Evolutionary conservation across 1,140 invertebrate species (phyloP).

Genomic region (Coptotermes formosanus): DNA sequence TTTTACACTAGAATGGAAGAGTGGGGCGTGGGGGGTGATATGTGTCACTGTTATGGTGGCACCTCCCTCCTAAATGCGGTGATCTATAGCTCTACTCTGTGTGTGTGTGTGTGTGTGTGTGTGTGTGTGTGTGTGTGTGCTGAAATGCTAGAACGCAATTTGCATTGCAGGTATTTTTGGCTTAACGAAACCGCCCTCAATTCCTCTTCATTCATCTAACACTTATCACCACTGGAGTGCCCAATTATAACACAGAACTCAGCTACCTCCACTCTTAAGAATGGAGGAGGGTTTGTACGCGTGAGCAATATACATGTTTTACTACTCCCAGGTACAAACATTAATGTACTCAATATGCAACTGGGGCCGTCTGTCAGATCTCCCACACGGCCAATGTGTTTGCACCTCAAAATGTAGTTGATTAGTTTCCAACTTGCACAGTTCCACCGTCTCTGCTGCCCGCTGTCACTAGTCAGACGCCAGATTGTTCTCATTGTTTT

Average conservation of each 20-base stretch:
- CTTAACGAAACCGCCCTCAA: background rate
- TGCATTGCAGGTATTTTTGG: background rate
- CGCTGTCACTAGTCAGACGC: background rate
- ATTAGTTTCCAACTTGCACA: conserved; percentile 6
- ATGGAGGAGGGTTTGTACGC: background rate
- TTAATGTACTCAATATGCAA: background rate
- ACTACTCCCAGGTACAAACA: background rate
- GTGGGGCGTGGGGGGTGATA: too few species aligned
- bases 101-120: too few species aligned
- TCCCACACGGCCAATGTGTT: background rate
- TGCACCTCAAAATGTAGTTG: background rate
- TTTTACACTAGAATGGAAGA: background rate
- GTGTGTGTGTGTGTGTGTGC: too few species aligned
- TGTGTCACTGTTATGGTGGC: background rate
- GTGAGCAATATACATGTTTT: conserved; percentile 9
- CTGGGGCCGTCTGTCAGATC: background rate
- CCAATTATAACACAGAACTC: background rate
- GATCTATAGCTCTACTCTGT: background rate
- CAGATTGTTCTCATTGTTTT: background rate
- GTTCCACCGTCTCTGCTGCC: background rate
- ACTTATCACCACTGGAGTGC: background rate
- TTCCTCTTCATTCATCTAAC: background rate
- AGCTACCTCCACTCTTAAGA: background rate
- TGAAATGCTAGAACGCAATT: background rate
- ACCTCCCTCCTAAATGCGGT: background rate